Evolutionary conservation across 2,888 invertebrate species (phyloP), one percentile per base, ranked within the genome.

Genomic region (Cryptophagus acutangulus): DNA sequence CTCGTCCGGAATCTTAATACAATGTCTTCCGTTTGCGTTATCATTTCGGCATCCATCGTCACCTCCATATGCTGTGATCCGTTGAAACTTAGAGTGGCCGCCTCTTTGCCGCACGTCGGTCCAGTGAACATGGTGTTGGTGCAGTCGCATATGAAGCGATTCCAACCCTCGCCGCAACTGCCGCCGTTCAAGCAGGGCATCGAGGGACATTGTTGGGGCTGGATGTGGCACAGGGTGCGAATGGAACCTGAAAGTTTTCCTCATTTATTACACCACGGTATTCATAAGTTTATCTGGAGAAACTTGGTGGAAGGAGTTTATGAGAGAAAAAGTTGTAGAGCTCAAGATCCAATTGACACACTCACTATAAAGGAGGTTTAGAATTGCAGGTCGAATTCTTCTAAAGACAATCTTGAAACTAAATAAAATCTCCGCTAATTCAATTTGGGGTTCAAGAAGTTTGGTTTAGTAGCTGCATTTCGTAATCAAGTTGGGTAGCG

Each of bases 131-230:
- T 78, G 0, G 94, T 95, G 20, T 80, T 78, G 6, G 89, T 84
- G 66, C 96, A 96, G 68, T 96, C 94, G 65, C 96, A 96, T 37
- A 91, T 78, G 54, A 87, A 88, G 12, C 95, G 76, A 71, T 95
- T 94, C 95, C 95, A 96, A 0, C 96, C 96, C 66, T 95, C 94
- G 2, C 81, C 74, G 69, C 96, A 96, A 14, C 75, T 72, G 1
- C 92, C 93, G 2, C 86, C 85, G 63, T 95, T 90, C 68, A 89
- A 81, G 63, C 96, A 96, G 0, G 94, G 93, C 10, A 84, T 82
- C 30, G 84, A 86, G 39, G 82, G 80, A 61, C 90, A 90, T 57
- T 88, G 87, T 50, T 84, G 78, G 48, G 84, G 78, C 61, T 87
- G 80, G 8, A 85, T 81, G 65, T 88, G 87, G 65, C 95, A 95